Evolutionary conservation across 2,797 vertebrate genomes (phyloP).

Genomic region (Lagorchestes hirsutus): DNA sequence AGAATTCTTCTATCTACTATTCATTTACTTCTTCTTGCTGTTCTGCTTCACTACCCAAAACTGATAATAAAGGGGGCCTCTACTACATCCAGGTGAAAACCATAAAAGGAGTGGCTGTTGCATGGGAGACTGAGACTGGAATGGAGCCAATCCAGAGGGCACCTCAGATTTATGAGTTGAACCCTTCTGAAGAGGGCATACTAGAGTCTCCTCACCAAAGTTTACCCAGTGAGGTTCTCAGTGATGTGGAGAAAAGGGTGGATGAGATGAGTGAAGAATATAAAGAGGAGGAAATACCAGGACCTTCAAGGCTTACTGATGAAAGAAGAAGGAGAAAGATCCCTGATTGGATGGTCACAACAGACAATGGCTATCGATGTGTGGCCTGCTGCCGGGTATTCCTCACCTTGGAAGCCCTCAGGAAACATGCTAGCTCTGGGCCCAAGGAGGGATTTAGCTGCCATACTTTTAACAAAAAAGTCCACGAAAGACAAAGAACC

Average conservation of each 20-base stretch:
- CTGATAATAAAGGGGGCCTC: constrained; percentile 26
- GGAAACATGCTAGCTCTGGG: constrained; percentile 65
- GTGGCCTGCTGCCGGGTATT: constrained; percentile 79
- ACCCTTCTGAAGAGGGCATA: constrained; percentile 18
- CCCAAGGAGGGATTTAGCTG: constrained; percentile 78
- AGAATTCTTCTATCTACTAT: neutral
- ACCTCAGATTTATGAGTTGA: constrained; percentile 62
- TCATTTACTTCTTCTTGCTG: neutral
- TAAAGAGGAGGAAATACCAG: constrained; percentile 36
- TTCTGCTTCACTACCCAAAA: neutral
- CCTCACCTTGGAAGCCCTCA: constrained; percentile 59
- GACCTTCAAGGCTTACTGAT: constrained; percentile 2
- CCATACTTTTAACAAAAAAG: constrained; percentile 51
- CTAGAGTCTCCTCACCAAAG: constrained; percentile 40
- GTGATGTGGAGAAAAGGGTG: constrained; percentile 29
- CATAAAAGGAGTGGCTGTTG: constrained; percentile 71
- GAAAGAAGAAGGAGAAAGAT: constrained; percentile 68
- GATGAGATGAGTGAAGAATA: constrained; percentile 46
- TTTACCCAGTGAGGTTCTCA: constrained; percentile 65
- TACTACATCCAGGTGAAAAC: constrained; percentile 76
- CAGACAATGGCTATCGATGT: constrained; percentile 70
- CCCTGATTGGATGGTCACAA: constrained; percentile 71
- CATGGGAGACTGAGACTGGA: constrained; percentile 66
- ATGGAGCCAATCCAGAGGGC: constrained; percentile 48
- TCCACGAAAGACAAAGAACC: neutral